Base-by-base conservation (phyloP, 2,797 vertebrate species). In the Denticeps clupeoides region DNA sequence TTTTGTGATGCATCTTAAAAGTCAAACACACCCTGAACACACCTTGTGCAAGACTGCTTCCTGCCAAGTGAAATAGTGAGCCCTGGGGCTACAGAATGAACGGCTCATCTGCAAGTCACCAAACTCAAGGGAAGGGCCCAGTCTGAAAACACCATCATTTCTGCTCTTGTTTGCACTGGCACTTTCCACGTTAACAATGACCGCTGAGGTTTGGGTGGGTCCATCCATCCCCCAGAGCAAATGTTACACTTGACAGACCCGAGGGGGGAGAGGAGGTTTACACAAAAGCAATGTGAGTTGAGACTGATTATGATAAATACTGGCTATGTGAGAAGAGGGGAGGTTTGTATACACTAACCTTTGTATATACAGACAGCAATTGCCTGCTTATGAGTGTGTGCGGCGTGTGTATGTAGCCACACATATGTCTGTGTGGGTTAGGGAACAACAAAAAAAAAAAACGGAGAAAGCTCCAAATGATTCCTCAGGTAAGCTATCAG, bases 401-500 rank as follows among this genome's bases (percentile, higher is more conserved):
- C 32, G 29, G 29, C 27, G 40, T 26, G 44, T 28, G n/a, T 37
- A 51, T 45, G 45, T 40, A 42, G 24, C 13, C 7, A 27, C 25
- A 41, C 21, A 26, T 45, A 32, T 41, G 28, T 12, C 23, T 21
- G 15, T 24, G 31, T 16, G 47, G 11, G 32, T 26, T n/a, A 6
- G 4, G 37, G 15, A 25, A 22, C 35, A 62, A 69, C 72, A 75
- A 72, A 68, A 71, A 31, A 67, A 74, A 72, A 25, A 83, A 73
- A 87, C 79, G 80, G 72, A 69, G 25, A 82, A 73, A 87, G 78
- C 80, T 71, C 66, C 86, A 82, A 82, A 83, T 78, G 88, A 94
- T 91, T 91, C 88, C 87, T 84, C 69, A 82, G 70, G 71, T 71
- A 84, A 81, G 82, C 78, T 80, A 83, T 90, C 85, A 86, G 74